Base-by-base conservation (phyloP, 2,113 vertebrate species). In the Gymnorhina tibicen region DNA sequence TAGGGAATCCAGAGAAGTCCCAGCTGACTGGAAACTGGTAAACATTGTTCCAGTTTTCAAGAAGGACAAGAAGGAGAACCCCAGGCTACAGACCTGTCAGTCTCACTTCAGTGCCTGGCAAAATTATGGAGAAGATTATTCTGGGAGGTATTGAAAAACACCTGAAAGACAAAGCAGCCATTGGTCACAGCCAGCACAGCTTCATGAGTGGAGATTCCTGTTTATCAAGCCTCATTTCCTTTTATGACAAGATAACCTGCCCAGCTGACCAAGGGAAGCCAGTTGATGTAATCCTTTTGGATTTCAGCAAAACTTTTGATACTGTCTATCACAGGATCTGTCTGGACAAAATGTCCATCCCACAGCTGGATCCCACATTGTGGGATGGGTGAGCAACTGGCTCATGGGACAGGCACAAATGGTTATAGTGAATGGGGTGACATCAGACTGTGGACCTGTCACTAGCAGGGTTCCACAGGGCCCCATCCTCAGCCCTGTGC, bases 131-230 rank as follows among this genome's bases (percentile, higher is more conserved):
- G n/a, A 49, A 49, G 32, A 6, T 72, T 62, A 72, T 52, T 42
- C 4, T 52, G 16, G 32, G 20, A 16, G 10, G 13, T 44, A 11
- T 5, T 44, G 56, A 52, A 52, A 18, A 49, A 32, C 6, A 44
- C 5, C 26, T 42, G 37, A 72, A 70, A 26, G 37, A 37, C 56
- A 62, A 32, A 1, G 1, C 37, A n/a, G 44, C 11, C 12, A 41
- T 15, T 6, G 2, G 6, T 28, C 8, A 35, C 35, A 70, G 44
- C 32, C 9, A 7, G 44, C 15, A 28, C 1, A 0, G 30, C 23
- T 69, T 15, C 28, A 28, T n/a, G 64, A 49, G 23, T 3, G 24
- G 30, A 50, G 58, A 69, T 13, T 67, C 7, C 16, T 55, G 12
- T 10, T 67, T 55, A 53, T 35, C 60, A 55, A 80, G 12, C 11